These are phyloP conservation scores for Pterophyllum scalare DNA, from an alignment of 2,113 vertebrate species.

Conservation along the genomic window DNA sequence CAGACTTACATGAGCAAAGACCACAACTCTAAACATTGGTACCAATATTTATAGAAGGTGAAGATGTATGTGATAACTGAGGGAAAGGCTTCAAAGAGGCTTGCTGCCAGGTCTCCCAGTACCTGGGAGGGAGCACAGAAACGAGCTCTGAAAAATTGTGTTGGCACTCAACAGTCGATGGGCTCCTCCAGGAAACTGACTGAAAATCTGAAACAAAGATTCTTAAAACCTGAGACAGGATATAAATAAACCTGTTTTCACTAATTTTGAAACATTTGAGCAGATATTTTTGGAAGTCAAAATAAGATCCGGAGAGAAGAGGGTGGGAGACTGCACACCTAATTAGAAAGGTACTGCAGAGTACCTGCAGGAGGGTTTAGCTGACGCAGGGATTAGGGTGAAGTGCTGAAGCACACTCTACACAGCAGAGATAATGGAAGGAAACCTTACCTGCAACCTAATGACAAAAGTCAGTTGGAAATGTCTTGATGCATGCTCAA, in stretches of 20 bases:
- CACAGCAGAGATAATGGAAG: background rate
- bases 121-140: background rate
- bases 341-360: background rate
- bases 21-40: background rate
- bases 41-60: too few species aligned
- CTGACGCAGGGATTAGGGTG: background rate
- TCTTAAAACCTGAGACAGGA: background rate
- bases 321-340: background rate
- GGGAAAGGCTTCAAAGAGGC: background rate
- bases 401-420: background rate
- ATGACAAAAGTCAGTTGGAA: background rate
- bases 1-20: background rate
- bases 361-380: background rate
- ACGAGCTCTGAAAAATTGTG: background rate
- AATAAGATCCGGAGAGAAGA: background rate
- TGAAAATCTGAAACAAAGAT: background rate
- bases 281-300: background rate
- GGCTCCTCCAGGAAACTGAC: background rate
- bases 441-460: background rate
- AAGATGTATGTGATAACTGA: background rate
- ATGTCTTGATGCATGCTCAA: background rate
- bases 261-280: slow-evolving; percentile 1
- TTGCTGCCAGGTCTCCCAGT: too few species aligned
- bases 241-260: background rate
- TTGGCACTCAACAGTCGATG: background rate